These are phyloP conservation scores for Xerus inauris DNA, from an alignment of 2,113 vertebrate species.

Conservation along the genomic window DNA sequence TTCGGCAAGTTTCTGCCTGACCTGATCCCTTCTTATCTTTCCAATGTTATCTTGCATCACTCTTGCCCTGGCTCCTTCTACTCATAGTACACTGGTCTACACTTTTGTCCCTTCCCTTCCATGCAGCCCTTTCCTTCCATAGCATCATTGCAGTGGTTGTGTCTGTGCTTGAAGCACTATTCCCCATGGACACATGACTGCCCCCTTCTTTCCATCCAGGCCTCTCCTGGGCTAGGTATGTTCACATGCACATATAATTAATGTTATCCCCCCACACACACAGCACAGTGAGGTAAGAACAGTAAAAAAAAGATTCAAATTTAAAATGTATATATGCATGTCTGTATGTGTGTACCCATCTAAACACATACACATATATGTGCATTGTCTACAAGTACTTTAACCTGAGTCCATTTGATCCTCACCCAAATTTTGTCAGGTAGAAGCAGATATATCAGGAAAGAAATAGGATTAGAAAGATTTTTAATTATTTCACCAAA, in stretches of 20 bases:
- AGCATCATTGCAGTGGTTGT: background rate
- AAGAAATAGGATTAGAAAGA: background rate
- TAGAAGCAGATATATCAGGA: background rate
- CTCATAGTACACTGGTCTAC: background rate
- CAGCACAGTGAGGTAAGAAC: background rate
- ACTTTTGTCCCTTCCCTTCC: background rate
- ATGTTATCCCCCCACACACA: background rate
- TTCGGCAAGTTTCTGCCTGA: background rate
- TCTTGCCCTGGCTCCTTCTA: background rate
- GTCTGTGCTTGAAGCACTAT: background rate
- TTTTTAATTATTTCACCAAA: background rate
- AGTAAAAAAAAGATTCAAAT: background rate
- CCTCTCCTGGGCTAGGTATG: background rate
- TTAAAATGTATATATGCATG: background rate
- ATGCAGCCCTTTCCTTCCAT: background rate
- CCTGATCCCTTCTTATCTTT: background rate
- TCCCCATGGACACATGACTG: rapidly evolving
- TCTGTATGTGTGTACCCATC: background rate
- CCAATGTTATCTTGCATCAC: background rate
- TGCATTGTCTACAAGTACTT: background rate
- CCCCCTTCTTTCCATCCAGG: background rate
- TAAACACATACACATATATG: background rate
- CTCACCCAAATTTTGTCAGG: background rate
- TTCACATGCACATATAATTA: background rate
- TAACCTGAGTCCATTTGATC: background rate